Conservation (phyloP, 2,888 invertebrate species). For the Hypomecis atomaria region DNA sequence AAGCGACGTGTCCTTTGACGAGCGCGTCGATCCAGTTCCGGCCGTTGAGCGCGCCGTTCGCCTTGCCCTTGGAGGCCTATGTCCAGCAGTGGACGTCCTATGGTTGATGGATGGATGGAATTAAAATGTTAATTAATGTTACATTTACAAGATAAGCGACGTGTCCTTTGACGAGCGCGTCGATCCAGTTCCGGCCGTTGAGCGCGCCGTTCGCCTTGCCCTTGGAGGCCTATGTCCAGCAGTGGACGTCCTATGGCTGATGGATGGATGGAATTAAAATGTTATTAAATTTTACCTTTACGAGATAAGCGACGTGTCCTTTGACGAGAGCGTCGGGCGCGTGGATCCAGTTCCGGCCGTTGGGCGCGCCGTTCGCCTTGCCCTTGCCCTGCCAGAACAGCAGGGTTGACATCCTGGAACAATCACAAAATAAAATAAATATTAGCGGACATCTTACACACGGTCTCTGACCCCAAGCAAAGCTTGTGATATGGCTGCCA, state of each 20-base stretch:
- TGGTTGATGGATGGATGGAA: too few relatives aligned
- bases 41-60: conserved; percentile 75
- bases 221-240: too few relatives aligned
- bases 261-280: too few relatives aligned
- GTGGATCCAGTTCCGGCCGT: conserved; percentile 92
- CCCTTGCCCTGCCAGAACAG: conserved; percentile 87
- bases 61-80: conserved; percentile 81
- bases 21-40: conserved; percentile 95
- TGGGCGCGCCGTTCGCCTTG: conserved; percentile 74
- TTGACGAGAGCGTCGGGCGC: conserved; percentile 96
- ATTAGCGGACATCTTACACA: too few relatives aligned
- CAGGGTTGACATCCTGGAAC: conserved; percentile 86
- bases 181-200: conserved; percentile 90
- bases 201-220: conserved; percentile 78
- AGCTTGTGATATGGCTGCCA: too few relatives aligned
- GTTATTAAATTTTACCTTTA: conserved; percentile 89
- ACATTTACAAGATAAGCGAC: conserved; percentile 99
- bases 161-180: conserved; percentile 96
- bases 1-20: conserved; percentile 97
- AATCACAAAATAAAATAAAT: conserved; percentile 47
- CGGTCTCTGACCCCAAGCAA: too few relatives aligned
- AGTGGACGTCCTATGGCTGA: too few relatives aligned
- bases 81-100: too few relatives aligned
- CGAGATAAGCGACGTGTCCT: conserved; percentile 98
- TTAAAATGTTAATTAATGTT: too few relatives aligned